These are phyloP conservation scores for Schlechtendalia chinensis DNA, from an alignment of 1,140 invertebrate genomes.

Conservation along the genomic window DNA sequence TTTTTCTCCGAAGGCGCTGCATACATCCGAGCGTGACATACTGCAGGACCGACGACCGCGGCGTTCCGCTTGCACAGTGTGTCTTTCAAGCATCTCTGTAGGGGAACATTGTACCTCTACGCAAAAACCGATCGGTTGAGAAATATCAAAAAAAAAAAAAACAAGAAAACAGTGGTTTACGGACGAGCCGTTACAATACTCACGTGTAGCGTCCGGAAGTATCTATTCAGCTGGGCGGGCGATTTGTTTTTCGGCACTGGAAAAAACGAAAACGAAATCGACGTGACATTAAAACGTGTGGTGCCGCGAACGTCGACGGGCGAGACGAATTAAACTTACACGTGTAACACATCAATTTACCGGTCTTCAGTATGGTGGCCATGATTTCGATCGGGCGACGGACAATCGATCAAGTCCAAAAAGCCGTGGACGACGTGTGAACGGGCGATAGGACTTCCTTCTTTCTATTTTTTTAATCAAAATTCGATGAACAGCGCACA, in stretches of 20 bases:
- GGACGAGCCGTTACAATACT: no score
- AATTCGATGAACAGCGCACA: no score
- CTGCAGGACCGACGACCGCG: neutral
- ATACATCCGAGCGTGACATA: slow-evolving; percentile 30
- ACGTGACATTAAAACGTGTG: neutral
- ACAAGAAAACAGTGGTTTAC: accelerated
- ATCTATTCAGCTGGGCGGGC: neutral
- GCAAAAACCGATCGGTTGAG: neutral
- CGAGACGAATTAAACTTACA: neutral
- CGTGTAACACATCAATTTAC: slow-evolving; percentile 12
- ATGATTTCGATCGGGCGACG: neutral
- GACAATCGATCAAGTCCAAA: no score
- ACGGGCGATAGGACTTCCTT: no score
- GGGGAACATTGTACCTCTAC: slow-evolving; percentile 27
- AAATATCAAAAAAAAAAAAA: no score
- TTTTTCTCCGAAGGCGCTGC: slow-evolving; percentile 65
- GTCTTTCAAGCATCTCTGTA: slow-evolving; percentile 27
- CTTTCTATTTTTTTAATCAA: no score
- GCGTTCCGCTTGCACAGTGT: neutral
- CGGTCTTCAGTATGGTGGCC: slow-evolving; percentile 23
- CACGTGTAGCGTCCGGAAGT: slow-evolving; percentile 14
- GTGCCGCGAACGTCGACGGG: neutral
- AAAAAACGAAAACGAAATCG: neutral
- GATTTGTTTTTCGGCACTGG: slow-evolving; percentile 12
- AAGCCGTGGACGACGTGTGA: no score